Evolutionary conservation across 2,888 invertebrate species (phyloP), one percentile per base, ranked within the genome.

Genomic region (Platypus cylindrus): DNA sequence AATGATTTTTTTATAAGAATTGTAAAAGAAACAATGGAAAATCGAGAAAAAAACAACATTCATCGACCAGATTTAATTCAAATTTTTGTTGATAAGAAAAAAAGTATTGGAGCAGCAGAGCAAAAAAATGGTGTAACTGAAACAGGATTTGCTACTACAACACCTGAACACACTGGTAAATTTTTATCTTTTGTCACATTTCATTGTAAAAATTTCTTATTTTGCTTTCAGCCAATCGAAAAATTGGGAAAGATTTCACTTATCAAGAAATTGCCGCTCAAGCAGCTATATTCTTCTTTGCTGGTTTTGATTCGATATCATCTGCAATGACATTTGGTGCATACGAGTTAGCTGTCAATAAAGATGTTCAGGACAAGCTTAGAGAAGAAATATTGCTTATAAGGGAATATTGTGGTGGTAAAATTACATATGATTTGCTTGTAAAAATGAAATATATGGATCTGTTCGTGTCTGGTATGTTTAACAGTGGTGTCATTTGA

Each of bases 51-150:
- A 22, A 53, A 66, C 24, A 59, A 62, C 0, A 61, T 71, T 4
- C 56, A 65, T 3, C 51, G 73, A 38, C 68, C 68, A 0, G 73
- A 73, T 45, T 70, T 73, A 69, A 63, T 73, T 5, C 68, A 73
- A 37, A 47, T 72, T 3, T 43, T 73, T 13, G 62, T 72, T 61
- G 67, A 71, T 37, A 59, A 51, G 2, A 41, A 45, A 34, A 52
- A 50, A 39, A 50, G 51, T 16, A 27, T 15, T 27, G 14, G 4
- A 27, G 27, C n/a, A n/a, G 44, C 37, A 26, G 35, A 41, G 3
- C 45, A 46, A 20, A 41, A 44, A 23, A 34, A 33, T 4, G 27
- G 16, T 20, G 32, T 37, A 15, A 30, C 35, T 5, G 48, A 47
- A 20, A 41, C 40, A 12, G 48, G 51, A 17, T 52, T 48, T 37